A percentile compares a stretch with the other conserved stretches of the same genome.
Conservation (phyloP, 2,888 invertebrate species). For the Ochropleura leucogaster region DNA sequence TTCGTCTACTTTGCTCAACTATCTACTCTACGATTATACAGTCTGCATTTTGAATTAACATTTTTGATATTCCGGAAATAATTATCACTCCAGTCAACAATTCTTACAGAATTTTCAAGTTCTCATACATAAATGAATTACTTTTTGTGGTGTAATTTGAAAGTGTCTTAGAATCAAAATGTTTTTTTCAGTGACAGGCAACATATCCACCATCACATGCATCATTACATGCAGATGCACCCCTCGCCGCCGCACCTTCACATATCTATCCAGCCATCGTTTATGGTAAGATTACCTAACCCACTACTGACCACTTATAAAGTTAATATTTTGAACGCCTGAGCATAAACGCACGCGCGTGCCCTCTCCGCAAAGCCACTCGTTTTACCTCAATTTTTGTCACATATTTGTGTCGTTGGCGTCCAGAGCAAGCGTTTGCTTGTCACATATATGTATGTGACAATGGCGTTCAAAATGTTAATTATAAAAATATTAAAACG, state of each 20-base stretch:
- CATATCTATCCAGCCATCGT: slow-evolving; percentile 90
- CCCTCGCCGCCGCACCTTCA: slow-evolving; percentile 90
- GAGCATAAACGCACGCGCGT: too few relatives aligned
- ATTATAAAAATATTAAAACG: too few relatives aligned
- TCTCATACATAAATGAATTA: slow-evolving; percentile 25
- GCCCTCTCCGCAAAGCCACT: too few relatives aligned
- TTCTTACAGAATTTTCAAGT: slow-evolving; percentile 13
- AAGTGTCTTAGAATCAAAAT: slow-evolving; percentile 10
- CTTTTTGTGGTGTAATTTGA: slow-evolving; percentile 6
- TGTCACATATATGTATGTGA: too few relatives aligned
- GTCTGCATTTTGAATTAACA: slow-evolving; percentile 28
- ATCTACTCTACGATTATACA: slow-evolving; percentile 37
- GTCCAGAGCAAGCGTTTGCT: too few relatives aligned
- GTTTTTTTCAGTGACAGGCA: slow-evolving; percentile 88
- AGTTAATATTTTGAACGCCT: too few relatives aligned
- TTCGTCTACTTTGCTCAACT: slow-evolving; percentile 51
- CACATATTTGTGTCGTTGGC: too few relatives aligned
- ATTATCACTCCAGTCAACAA: slow-evolving; percentile 39
- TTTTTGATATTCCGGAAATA: slow-evolving; percentile 38
- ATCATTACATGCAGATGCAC: slow-evolving; percentile 92
- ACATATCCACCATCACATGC: slow-evolving; percentile 94
- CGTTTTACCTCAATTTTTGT: too few relatives aligned
- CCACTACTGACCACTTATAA: background rate
- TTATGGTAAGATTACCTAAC: slow-evolving; percentile 69
- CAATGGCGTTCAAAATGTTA: too few relatives aligned